Evolutionary conservation across 2,888 invertebrate species (phyloP), one percentile per base, ranked within the genome.

Genomic region (Cepaea hortensis): DNA sequence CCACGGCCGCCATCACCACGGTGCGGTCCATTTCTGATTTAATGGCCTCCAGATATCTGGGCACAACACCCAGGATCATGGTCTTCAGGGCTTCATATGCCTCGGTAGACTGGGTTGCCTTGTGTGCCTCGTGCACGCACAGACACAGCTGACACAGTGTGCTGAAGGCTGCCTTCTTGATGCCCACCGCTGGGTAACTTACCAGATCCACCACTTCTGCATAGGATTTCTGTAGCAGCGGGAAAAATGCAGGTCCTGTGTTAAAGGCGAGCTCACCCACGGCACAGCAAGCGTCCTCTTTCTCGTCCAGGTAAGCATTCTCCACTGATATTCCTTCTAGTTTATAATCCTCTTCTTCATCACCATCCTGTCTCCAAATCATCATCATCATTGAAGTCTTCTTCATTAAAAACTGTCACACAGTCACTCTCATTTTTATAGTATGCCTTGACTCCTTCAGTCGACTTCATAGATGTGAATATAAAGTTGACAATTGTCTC

Each of bases 281-380:
- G 2, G 97, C 96, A 88, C 96, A 92, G 91, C 97, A 96, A 3
- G 97, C 97, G 93, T 97, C 97, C 93, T 97, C 97, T 92, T 97
- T 97, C 93, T n/a, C n/a, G n/a, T n/a, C n/a, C n/a, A n/a, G n/a
- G n/a, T n/a, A n/a, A n/a, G n/a, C n/a, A n/a, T n/a, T n/a, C n/a
- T n/a, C n/a, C n/a, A n/a, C n/a, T n/a, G n/a, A n/a, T n/a, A n/a
- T n/a, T n/a, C n/a, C n/a, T n/a, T n/a, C n/a, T n/a, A n/a, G n/a
- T n/a, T n/a, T n/a, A n/a, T n/a, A n/a, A n/a, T n/a, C n/a, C n/a
- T n/a, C n/a, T n/a, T n/a, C n/a, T n/a, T n/a, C n/a, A n/a, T n/a
- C n/a, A n/a, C n/a, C n/a, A n/a, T n/a, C n/a, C n/a, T n/a, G n/a
- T n/a, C n/a, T n/a, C n/a, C n/a, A n/a, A n/a, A n/a, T n/a, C n/a